Conservation (phyloP, 2,888 invertebrate genomes). For the Lucinisca nassula region DNA sequence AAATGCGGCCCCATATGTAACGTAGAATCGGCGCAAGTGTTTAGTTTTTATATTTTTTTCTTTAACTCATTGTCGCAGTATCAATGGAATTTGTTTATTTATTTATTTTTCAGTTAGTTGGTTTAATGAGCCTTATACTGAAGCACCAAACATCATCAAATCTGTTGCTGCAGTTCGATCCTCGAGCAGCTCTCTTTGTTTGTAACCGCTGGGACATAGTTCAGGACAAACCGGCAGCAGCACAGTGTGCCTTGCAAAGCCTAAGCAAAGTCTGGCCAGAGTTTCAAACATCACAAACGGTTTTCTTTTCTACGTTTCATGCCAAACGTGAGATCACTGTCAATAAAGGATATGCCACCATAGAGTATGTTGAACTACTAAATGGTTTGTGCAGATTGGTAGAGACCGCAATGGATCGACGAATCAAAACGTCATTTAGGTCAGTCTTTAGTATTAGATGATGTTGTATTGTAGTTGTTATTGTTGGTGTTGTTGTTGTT, state of each 20-base stretch:
- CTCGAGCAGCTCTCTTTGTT: conserved; percentile 82
- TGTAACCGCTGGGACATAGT: conserved; percentile 85
- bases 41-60: too few relatives aligned
- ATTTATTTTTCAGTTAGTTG: conserved; percentile 72
- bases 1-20: too few relatives aligned
- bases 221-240: conserved; percentile 70
- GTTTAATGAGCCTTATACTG: conserved; percentile 77
- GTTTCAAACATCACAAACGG: conserved; percentile 71
- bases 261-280: conserved; percentile 78
- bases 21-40: too few relatives aligned
- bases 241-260: conserved; percentile 69
- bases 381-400: conserved; percentile 77
- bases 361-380: conserved; percentile 73
- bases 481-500: too few relatives aligned
- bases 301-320: conserved; percentile 75
- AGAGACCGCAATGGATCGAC: conserved; percentile 70
- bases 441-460: conserved; percentile 41
- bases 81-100: too few relatives aligned
- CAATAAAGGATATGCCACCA: conserved; percentile 77
- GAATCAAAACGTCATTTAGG: conserved; percentile 78
- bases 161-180: conserved; percentile 74
- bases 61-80: too few relatives aligned
- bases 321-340: conserved; percentile 64
- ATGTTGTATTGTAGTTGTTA: too few relatives aligned
- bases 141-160: conserved; percentile 68